A percentile compares a stretch with the other conserved stretches of the same genome.
These are phyloP conservation scores for Acropternis orthonyx DNA, from an alignment of 2,797 vertebrate species.

Conservation along the genomic window DNA sequence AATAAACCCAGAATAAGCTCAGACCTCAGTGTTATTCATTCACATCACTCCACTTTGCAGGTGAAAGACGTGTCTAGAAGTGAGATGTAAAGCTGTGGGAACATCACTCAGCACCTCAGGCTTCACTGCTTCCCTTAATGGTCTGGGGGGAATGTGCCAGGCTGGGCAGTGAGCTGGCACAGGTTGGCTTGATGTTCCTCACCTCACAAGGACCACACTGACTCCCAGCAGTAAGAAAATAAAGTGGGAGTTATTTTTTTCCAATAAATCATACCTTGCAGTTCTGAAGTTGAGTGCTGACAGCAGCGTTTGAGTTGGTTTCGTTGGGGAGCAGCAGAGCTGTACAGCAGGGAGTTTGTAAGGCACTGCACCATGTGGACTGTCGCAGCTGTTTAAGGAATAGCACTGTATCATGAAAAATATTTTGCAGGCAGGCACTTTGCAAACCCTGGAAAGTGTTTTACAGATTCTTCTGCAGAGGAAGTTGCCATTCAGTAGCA, in stretches of 20 bases:
- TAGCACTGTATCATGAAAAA: not conserved
- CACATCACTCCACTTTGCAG: accelerated
- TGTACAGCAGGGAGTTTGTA: not conserved
- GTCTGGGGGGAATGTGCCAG: not conserved
- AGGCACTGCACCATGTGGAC: not conserved
- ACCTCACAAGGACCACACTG: not conserved
- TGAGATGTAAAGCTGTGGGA: not conserved
- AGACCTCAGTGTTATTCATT: not conserved
- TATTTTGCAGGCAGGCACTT: not conserved
- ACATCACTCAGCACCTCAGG: not conserved
- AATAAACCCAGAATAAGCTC: not conserved
- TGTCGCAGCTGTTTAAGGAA: not conserved
- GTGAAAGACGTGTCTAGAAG: not conserved
- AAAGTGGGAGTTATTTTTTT: not conserved
- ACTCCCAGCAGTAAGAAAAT: not conserved
- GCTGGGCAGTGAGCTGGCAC: not conserved
- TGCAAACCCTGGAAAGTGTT: not conserved
- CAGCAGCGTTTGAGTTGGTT: not conserved
- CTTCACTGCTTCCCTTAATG: not conserved
- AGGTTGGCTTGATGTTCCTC: accelerated
- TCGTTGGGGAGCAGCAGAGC: not conserved
- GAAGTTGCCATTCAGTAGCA: not conserved
- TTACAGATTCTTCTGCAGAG: not conserved
- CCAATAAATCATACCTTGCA: not conserved
- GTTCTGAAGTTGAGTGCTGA: not conserved